These are phyloP conservation scores for Penaeus japonicus DNA, from an alignment of 1,140 invertebrate genomes.

Conservation along the genomic window DNA sequence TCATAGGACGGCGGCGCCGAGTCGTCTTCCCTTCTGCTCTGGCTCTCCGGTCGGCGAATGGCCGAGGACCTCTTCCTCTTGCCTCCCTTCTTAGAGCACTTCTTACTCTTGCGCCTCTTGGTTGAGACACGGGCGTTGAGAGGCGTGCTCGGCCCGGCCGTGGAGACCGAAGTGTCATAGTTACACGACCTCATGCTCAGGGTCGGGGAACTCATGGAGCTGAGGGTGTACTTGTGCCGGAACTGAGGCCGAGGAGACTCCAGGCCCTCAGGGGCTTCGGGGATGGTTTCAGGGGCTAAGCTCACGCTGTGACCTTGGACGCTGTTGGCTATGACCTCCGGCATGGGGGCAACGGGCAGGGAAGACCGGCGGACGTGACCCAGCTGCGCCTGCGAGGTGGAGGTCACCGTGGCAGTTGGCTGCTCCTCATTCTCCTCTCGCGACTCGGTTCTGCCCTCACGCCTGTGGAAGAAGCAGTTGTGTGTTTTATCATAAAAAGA, in stretches of 20 bases:
- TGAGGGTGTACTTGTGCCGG: not conserved
- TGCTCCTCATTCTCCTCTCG: not conserved
- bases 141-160: slow-evolving; percentile 10
- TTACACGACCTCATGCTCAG: not conserved
- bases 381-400: not conserved
- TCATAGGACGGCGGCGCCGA: slow-evolving; percentile 49
- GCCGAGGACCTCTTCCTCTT: not conserved
- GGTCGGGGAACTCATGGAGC: slow-evolving; percentile 6
- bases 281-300: slow-evolving; percentile 41
- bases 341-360: slow-evolving; percentile 26
- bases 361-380: slow-evolving; percentile 45
- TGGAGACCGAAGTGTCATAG: slow-evolving; percentile 35
- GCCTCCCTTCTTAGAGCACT: not conserved
- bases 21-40: slow-evolving; percentile 14
- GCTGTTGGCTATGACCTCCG: slow-evolving; percentile 14
- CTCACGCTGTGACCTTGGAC: slow-evolving; percentile 44
- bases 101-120: not conserved
- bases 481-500: too few relatives aligned
- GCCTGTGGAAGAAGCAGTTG: not conserved
- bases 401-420: not conserved
- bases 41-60: not conserved
- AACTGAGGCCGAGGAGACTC: slow-evolving; percentile 3
- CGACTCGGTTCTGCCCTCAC: not conserved
- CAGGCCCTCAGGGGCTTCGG: slow-evolving; percentile 17
- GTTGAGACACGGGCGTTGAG: not conserved